Percentiles rank a stretch among this genome's conserved stretches.
These are phyloP conservation scores for cat (Felis catus) DNA, from an alignment of 2,113 vertebrate genomes.

Conservation along the genomic window DNA sequence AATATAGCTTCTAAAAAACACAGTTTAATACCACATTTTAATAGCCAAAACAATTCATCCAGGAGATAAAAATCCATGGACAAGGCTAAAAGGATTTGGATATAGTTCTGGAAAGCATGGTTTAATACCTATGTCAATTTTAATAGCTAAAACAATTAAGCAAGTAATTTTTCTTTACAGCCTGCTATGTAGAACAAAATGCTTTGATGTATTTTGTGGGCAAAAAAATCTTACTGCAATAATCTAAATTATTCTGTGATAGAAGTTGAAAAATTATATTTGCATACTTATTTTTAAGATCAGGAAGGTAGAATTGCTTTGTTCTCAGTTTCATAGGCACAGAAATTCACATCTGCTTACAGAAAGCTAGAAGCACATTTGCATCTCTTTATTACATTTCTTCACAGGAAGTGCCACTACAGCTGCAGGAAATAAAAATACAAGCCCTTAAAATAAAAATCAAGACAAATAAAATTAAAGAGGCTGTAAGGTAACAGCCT, in stretches of 20 bases:
- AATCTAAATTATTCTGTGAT: conserved; percentile 33
- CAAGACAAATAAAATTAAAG: conserved; percentile 39
- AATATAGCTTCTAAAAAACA: conserved; percentile 4
- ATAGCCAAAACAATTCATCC: neutral
- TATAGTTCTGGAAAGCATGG: neutral
- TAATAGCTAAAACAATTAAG: conserved; percentile 41
- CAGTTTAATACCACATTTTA: neutral
- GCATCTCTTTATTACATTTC: conserved; percentile 8
- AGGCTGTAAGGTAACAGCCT: neutral
- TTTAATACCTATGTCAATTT: neutral
- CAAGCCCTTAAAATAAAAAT: neutral
- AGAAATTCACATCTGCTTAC: conserved; percentile 48
- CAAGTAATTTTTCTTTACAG: neutral
- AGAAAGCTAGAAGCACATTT: neutral
- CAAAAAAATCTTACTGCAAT: conserved; percentile 21
- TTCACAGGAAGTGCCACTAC: conserved; percentile 28
- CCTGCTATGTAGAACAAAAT: neutral
- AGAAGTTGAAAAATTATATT: conserved; percentile 6
- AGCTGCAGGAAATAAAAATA: conserved; percentile 41
- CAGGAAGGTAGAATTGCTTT: conserved; percentile 42
- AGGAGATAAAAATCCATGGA: conserved; percentile 26
- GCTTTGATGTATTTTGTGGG: neutral
- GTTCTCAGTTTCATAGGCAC: conserved; percentile 44
- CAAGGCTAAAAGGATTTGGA: conserved; percentile 21
- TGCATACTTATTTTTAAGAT: conserved; percentile 60